Base-by-base conservation (phyloP, 1,140 invertebrate genomes). In the Papilio xuthus region DNA sequence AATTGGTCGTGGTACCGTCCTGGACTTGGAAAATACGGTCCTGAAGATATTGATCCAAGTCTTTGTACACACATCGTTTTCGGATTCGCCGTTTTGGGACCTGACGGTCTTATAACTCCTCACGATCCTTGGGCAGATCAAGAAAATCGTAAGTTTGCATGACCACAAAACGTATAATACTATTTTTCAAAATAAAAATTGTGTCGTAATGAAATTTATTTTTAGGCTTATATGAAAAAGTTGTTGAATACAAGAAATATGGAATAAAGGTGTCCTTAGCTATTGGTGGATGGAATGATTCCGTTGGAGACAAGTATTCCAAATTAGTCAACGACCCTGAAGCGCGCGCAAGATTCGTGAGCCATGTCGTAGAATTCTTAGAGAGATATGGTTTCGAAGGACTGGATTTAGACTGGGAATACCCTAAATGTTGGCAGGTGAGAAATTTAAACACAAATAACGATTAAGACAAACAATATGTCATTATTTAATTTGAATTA, bases 1-100 rank as follows among this genome's bases (percentile, higher is more conserved):
- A 99, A 98, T 86, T 99, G 98, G 98, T 97, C 98, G 0, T 98
- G 98, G 97, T 98, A 98, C 83, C 94, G 97, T n/a, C 96, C 95
- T 80, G 97, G 97, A 0, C 84, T 95, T 18, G 98, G 97, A 63
- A 97, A 97, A 84, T 98, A 97, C 82, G 91, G 96, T 1, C 98
- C 98, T 0, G 97, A 97, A 86, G 95, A 98, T 82, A 98, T 99
- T 26, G 97, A 99, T 88, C 95, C 97, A 1, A 95, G 96, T 50
- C 94, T 99, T 0, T 99, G 98, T 86, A 98, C 98, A 0, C 98
- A 99, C 85, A 96, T 99, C 72, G 96, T 99, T 1, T 99, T 99
- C 86, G 98, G 98, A 28, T 99, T 99, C 88, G 98, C 97, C 2
- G 97, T 98, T 2, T 89, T 98, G 26, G 97, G 98, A 82, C 96